phyloP scores from a whole-genome alignment of 2,113 vertebrate species.

The Thryonomys swinderianus region DNA sequence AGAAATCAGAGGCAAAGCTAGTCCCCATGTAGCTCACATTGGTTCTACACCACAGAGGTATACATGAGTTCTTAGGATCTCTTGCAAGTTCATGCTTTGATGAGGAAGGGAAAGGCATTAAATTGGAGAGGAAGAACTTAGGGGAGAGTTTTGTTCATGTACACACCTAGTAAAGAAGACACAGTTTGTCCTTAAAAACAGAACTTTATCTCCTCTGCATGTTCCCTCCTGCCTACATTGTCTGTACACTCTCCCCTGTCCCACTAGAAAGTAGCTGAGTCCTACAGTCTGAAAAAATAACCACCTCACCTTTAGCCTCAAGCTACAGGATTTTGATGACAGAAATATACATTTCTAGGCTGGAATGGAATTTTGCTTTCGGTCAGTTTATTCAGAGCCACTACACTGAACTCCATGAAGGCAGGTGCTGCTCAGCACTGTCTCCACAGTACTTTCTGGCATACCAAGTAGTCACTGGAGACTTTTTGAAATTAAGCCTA shows the following conservation, averaged over 20 bases:
- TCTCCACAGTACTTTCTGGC: neutral
- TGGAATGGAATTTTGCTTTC: neutral
- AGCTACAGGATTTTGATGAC: neutral
- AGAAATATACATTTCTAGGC: constrained; percentile 26
- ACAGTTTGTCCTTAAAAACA: constrained; percentile 32
- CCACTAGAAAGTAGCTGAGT: neutral
- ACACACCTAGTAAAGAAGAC: neutral
- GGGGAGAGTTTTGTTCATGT: neutral
- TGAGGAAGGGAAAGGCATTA: constrained; percentile 1
- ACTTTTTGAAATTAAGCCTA: neutral
- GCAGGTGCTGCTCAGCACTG: neutral
- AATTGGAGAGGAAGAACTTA: neutral
- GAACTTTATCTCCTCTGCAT: constrained; percentile 5
- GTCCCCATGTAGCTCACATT: neutral
- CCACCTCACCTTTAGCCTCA: neutral
- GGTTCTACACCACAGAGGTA: neutral
- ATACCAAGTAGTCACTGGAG: neutral
- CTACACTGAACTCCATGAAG: neutral
- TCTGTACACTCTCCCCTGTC: neutral
- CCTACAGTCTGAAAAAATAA: constrained; percentile 27
- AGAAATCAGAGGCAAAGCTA: neutral
- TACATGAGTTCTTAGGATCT: neutral
- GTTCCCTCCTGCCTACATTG: neutral
- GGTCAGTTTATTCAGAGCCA: neutral
- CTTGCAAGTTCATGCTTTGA: neutral